These are phyloP conservation scores for Melanotaenia maccullochi DNA, from an alignment of 2,797 vertebrate genomes.

Conservation along the genomic window DNA sequence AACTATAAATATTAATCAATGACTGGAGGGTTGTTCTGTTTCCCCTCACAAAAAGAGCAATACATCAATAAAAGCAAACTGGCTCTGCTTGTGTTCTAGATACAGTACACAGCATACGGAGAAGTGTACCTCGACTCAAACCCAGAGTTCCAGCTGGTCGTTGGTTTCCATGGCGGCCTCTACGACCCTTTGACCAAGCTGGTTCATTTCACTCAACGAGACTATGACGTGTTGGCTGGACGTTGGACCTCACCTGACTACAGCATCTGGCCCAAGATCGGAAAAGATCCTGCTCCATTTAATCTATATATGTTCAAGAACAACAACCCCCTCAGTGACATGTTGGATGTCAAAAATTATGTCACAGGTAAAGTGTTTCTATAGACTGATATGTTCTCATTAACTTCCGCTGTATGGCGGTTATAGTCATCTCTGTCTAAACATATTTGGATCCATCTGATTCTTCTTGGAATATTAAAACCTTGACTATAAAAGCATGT, in stretches of 20 bases:
- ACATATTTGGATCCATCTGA: background rate
- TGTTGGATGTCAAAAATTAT: constrained; percentile 97
- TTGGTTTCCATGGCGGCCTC: constrained; percentile 97
- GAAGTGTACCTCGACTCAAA: constrained; percentile 98
- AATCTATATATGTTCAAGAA: constrained; percentile 99
- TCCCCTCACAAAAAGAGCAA: background rate
- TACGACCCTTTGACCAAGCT: constrained; percentile 96
- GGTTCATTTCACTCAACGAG: constrained; percentile 97
- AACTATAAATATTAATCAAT: background rate
- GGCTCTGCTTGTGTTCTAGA: constrained; percentile 56
- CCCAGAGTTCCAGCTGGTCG: constrained; percentile 96
- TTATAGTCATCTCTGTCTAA: background rate
- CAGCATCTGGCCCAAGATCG: constrained; percentile 95
- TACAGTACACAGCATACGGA: constrained; percentile 97
- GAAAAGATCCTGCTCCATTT: constrained; percentile 94
- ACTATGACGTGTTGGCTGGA: constrained; percentile 96
- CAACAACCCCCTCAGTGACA: constrained; percentile 98
- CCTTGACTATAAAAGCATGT: background rate
- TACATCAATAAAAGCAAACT: background rate
- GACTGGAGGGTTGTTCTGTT: background rate
- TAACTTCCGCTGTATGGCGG: constrained; percentile 1
- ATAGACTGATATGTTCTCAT: background rate
- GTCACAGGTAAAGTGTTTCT: constrained; percentile 88
- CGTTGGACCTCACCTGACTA: constrained; percentile 99
- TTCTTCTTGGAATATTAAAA: constrained; percentile 2